Evolutionary conservation across 2,797 vertebrate species (phyloP).

Genomic region (Masticophis lateralis): DNA sequence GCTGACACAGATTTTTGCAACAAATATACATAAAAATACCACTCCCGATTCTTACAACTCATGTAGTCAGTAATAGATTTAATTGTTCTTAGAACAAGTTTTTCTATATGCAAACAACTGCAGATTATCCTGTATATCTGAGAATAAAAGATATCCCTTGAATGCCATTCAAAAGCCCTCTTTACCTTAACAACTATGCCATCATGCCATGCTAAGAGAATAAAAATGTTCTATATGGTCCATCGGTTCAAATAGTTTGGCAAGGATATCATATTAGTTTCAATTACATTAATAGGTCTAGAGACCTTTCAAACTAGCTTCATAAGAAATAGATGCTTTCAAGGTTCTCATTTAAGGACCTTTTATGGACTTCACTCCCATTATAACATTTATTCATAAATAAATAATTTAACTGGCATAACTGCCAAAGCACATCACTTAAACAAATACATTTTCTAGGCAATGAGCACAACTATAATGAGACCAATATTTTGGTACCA

Average conservation of each 20-base stretch:
- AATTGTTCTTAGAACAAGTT: not conserved
- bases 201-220: not conserved
- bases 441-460: conserved; percentile 27
- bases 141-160: not conserved
- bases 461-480: conserved; percentile 6
- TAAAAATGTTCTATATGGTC: not conserved
- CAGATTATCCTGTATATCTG: not conserved
- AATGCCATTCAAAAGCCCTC: not conserved
- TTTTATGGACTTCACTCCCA: not conserved
- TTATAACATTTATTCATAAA: conserved; percentile 6
- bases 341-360: not conserved
- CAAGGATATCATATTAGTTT: not conserved
- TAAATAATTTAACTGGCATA: not conserved
- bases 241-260: conserved; percentile 1
- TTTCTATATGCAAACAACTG: not conserved
- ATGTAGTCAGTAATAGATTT: fast-evolving
- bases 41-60: not conserved
- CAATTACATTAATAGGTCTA: not conserved
- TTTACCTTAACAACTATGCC: not conserved
- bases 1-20: not conserved
- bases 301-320: conserved; percentile 9
- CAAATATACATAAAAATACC: not conserved
- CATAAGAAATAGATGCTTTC: conserved; percentile 7
- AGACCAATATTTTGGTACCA: not conserved
- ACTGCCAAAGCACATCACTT: conserved; percentile 14